These are phyloP conservation scores for Trachurus trachurus DNA, from an alignment of 2,797 vertebrate species.

Conservation along the genomic window DNA sequence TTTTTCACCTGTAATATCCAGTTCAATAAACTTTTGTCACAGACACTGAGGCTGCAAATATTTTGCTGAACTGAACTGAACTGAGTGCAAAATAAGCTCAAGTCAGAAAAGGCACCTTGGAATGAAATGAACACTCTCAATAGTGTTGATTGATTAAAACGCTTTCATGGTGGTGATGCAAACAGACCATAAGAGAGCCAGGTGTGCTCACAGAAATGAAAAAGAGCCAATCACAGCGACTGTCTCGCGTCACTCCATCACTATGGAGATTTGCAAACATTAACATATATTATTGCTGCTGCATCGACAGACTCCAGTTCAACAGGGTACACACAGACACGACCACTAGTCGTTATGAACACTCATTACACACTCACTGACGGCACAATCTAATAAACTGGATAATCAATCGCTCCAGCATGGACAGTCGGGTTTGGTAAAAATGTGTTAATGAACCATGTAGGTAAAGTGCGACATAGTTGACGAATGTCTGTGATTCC, in stretches of 20 bases:
- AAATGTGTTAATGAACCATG: background rate
- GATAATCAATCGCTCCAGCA: background rate
- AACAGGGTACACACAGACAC: conserved; percentile 2
- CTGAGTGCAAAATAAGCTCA: background rate
- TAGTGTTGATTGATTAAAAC: conserved; percentile 46
- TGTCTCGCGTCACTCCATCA: conserved; percentile 59
- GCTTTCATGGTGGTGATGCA: conserved; percentile 30
- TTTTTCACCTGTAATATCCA: background rate
- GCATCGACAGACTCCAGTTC: conserved; percentile 21
- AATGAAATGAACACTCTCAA: conserved; percentile 25
- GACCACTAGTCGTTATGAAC: background rate
- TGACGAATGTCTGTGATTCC: background rate
- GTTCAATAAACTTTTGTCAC: background rate
- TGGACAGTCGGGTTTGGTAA: background rate
- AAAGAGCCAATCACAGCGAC: conserved; percentile 53
- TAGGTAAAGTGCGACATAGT: background rate
- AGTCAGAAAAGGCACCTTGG: conserved; percentile 7
- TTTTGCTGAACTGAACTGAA: background rate
- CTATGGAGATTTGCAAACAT: conserved; percentile 78
- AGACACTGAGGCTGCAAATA: background rate
- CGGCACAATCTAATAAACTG: background rate
- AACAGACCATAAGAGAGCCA: conserved; percentile 66
- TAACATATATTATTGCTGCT: conserved; percentile 62
- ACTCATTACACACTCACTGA: background rate
- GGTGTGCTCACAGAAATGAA: conserved; percentile 67